Evolutionary conservation across 2,113 vertebrate species (phyloP).

Genomic region (Cairina moschata): DNA sequence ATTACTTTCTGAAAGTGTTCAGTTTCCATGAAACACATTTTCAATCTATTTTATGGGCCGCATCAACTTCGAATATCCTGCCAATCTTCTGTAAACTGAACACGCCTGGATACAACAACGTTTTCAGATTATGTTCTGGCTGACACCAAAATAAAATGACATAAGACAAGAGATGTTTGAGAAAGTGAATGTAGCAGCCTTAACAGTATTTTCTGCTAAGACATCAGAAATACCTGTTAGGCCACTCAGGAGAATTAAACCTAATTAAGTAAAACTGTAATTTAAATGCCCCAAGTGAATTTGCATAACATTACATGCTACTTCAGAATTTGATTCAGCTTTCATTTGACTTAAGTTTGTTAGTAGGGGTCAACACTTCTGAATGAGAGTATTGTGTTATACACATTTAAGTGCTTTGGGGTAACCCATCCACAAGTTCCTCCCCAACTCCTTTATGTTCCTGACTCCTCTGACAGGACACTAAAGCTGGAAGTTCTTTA

Average conservation of each 20-base stretch:
- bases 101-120: background rate
- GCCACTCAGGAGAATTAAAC: slow-evolving; percentile 3
- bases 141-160: background rate
- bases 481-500: background rate
- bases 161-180: background rate
- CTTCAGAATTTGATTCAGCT: background rate
- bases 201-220: background rate
- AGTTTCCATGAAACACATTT: background rate
- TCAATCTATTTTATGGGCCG: background rate
- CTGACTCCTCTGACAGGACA: background rate
- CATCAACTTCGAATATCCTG: background rate
- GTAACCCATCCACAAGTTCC: background rate
- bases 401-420: background rate
- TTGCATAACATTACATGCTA: background rate
- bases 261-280: slow-evolving; percentile 41
- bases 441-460: background rate
- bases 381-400: background rate
- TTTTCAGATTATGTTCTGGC: background rate
- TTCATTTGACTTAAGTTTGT: slow-evolving; percentile 13
- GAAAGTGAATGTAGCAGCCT: background rate
- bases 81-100: background rate
- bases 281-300: slow-evolving; percentile 18
- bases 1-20: background rate
- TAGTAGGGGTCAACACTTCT: background rate
- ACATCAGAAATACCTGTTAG: slow-evolving; percentile 10